phyloP scores from a whole-genome alignment of 2,113 vertebrate genomes.

The Zosterops hypoxanthus region DNA sequence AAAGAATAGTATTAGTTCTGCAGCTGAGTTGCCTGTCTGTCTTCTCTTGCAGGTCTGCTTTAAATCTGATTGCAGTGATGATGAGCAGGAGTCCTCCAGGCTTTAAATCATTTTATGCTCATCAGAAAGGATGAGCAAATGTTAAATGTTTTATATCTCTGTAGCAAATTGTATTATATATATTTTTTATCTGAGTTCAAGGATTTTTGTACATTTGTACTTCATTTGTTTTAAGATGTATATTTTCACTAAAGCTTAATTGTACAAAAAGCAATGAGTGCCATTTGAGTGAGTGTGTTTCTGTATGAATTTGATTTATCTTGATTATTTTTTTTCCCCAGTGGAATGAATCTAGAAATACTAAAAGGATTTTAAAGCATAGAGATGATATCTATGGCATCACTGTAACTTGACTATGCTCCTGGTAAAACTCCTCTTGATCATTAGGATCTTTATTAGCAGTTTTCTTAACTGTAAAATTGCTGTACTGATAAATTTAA shows the following conservation, averaged over 20 bases:
- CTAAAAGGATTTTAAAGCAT: conserved; percentile 33
- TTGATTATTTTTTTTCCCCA: background rate
- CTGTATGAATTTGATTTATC: conserved; percentile 53
- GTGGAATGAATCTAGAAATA: conserved; percentile 26
- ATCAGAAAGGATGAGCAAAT: conserved; percentile 73
- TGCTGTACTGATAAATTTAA: background rate
- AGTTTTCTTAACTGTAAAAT: conserved; percentile 1
- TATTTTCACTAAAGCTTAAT: conserved; percentile 89
- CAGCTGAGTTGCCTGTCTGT: conserved; percentile 5
- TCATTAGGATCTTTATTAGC: conserved; percentile 5
- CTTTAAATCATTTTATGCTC: conserved; percentile 78
- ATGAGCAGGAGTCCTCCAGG: conserved; percentile 79
- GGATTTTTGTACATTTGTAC: conserved; percentile 87
- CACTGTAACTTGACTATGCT: conserved; percentile 4
- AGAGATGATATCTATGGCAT: conserved; percentile 18
- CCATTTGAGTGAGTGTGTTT: conserved; percentile 82
- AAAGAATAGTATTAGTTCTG: background rate
- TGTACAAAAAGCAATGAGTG: conserved; percentile 87
- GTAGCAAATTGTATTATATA: conserved; percentile 88
- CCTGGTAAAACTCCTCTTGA: conserved; percentile 5
- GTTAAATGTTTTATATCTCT: conserved; percentile 79
- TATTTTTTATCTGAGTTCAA: conserved; percentile 85
- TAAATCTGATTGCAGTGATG: conserved; percentile 79
- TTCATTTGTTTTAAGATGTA: conserved; percentile 93
- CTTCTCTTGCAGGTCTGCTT: conserved; percentile 84